A percentile compares a stretch with the other conserved stretches of the same genome.
Conservation (phyloP, 2,888 invertebrate species). For the Phasia obesa region DNA sequence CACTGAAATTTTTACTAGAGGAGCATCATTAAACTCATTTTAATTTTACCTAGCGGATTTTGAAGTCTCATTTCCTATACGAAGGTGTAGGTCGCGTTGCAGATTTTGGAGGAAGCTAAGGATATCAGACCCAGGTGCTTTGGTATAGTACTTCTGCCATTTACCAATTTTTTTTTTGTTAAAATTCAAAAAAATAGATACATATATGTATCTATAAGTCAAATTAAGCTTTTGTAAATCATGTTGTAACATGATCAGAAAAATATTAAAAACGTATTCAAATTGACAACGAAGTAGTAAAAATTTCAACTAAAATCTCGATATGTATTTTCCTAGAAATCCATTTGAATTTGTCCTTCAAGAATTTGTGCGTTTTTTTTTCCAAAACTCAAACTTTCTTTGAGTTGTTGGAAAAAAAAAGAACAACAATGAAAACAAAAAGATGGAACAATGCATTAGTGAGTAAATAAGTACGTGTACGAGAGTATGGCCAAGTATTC, state of each 20-base stretch:
- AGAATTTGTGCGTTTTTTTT: constrained; percentile 1
- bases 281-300: not conserved
- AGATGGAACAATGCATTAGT: constrained; percentile 12
- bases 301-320: not conserved
- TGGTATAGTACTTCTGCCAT: too few relatives aligned
- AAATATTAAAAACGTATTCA: not conserved
- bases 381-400: constrained; percentile 25
- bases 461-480: constrained; percentile 33
- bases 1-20: too few relatives aligned
- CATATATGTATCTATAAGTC: too few relatives aligned
- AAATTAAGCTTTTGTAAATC: too few relatives aligned
- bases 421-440: constrained; percentile 43
- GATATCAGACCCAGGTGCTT: too few relatives aligned
- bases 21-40: too few relatives aligned
- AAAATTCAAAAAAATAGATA: too few relatives aligned
- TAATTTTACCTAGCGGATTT: too few relatives aligned
- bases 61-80: too few relatives aligned
- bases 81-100: too few relatives aligned
- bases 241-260: not conserved
- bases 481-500: constrained; percentile 27
- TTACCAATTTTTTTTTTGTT: too few relatives aligned
- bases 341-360: constrained; percentile 50
- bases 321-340: not conserved
- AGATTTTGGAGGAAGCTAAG: too few relatives aligned
- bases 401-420: not conserved